Evolutionary conservation across 2,797 vertebrate genomes (phyloP).

Genomic region (Thunnus albacares): DNA sequence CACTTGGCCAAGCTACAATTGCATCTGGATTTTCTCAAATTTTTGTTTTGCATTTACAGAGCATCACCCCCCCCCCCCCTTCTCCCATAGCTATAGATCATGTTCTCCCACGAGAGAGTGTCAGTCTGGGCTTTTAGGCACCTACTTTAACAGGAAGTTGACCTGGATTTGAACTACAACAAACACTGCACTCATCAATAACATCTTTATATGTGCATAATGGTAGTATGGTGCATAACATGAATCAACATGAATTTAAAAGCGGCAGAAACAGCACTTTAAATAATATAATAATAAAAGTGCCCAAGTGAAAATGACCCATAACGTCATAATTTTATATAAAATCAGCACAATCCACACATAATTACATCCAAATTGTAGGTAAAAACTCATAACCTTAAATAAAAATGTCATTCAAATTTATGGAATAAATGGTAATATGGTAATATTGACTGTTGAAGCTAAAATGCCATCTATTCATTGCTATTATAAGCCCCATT

Average conservation of each 20-base stretch:
- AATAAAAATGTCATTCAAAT: neutral
- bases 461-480: slow-evolving; percentile 11
- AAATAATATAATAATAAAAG: neutral
- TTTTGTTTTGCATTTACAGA: slow-evolving; percentile 37
- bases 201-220: neutral
- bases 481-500: slow-evolving; percentile 4
- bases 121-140: slow-evolving; percentile 25
- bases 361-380: neutral
- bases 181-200: neutral
- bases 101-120: slow-evolving; percentile 22
- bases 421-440: neutral
- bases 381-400: neutral
- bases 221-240: neutral
- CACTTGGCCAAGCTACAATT: slow-evolving; percentile 34
- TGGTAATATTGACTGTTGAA: neutral
- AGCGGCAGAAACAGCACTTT: slow-evolving; percentile 4
- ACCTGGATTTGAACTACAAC: neutral
- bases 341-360: neutral
- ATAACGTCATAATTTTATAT: neutral
- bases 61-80: neutral
- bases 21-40: slow-evolving; percentile 61
- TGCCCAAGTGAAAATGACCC: neutral
- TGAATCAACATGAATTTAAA: neutral
- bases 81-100: slow-evolving; percentile 37
- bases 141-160: slow-evolving; percentile 15